Conservation (phyloP, 2,888 invertebrate genomes). For the Ischnura elegans region DNA sequence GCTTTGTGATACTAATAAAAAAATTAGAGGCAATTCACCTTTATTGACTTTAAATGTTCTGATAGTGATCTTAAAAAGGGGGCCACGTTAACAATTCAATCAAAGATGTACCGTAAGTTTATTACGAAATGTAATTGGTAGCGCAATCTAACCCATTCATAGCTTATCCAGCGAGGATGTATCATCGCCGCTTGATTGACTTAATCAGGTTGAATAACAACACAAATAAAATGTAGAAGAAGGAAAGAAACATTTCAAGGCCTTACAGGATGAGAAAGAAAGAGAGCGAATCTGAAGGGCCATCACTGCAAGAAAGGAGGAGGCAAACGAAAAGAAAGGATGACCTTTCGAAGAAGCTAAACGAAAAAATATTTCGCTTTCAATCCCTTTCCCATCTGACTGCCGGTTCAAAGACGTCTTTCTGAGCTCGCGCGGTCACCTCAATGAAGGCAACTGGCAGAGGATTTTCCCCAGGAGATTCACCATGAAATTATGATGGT, state of each 20-base stretch:
- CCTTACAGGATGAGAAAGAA: not conserved
- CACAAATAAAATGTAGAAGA: not conserved
- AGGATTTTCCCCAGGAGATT: too few species aligned
- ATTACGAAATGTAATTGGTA: too few species aligned
- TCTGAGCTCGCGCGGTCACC: not conserved
- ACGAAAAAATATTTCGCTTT: not conserved
- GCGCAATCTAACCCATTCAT: too few species aligned
- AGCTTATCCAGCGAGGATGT: too few species aligned
- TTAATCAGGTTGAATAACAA: not conserved
- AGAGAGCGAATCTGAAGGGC: too few species aligned
- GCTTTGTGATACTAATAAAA: too few species aligned
- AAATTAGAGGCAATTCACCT: too few species aligned
- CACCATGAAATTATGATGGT: too few species aligned
- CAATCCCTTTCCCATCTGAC: not conserved
- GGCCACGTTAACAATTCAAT: too few species aligned
- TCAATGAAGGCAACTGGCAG: not conserved
- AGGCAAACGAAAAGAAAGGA: not conserved
- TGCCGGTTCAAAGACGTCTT: not conserved
- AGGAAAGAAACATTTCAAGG: not conserved
- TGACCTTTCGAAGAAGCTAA: not conserved
- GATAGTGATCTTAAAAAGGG: too few species aligned
- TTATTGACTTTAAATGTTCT: too few species aligned
- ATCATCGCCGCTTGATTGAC: not conserved
- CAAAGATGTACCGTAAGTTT: too few species aligned
- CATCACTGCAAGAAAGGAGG: not conserved